These are phyloP conservation scores for Globicephala melas DNA, from an alignment of 2,113 vertebrate genomes.

Conservation along the genomic window DNA sequence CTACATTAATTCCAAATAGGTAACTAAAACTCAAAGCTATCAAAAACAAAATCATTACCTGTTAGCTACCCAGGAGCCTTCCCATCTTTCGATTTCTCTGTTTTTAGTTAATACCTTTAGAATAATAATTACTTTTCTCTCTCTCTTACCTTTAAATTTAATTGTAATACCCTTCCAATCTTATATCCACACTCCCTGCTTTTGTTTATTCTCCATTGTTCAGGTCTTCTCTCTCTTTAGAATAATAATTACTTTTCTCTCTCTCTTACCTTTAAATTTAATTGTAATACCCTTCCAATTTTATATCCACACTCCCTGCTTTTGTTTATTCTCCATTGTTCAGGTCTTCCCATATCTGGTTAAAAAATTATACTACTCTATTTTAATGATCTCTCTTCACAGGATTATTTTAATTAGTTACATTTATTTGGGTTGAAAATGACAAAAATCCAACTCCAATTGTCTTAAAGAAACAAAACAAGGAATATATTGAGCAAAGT, in stretches of 20 bases:
- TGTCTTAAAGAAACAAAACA: neutral
- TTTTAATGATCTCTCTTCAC: neutral
- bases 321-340: neutral
- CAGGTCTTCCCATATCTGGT: neutral
- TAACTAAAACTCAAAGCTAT: neutral
- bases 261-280: neutral
- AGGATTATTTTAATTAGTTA: neutral
- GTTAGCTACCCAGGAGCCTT: neutral
- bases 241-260: neutral
- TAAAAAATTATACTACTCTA: neutral
- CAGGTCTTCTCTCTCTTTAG: neutral
- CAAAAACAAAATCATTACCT: neutral
- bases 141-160: neutral
- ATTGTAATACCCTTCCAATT: neutral
- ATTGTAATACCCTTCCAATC: neutral
- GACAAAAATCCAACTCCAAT: neutral
- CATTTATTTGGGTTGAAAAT: neutral
- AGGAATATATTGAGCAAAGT: neutral
- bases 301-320: neutral
- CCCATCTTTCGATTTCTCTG: neutral
- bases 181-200: neutral
- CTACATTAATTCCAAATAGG: neutral
- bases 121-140: neutral
- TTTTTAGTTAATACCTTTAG: neutral
- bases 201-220: neutral